Evolutionary conservation across 2,113 vertebrate genomes (phyloP), one percentile per base, ranked within the genome.

Genomic region (Oryzias melastigma): DNA sequence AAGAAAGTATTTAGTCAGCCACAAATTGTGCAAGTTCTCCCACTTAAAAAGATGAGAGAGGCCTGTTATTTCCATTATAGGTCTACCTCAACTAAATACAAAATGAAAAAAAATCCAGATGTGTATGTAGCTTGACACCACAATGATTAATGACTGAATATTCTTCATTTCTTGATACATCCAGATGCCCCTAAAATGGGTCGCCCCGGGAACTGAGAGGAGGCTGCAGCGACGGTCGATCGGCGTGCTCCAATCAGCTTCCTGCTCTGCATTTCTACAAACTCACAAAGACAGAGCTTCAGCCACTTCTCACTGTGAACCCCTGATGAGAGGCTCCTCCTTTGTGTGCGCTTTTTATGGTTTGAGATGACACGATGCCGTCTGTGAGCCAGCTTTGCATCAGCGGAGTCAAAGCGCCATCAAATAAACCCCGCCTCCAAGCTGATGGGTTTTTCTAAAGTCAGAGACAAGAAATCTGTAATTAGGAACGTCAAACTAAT

Each of bases 141-240:
- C 27, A 29, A n/a, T 5, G 27, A 5, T 35, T 12, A 35, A 13
- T 35, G 12, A 35, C 7, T 3, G 10, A 35, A 35, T 12, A 35
- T 8, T 79, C 7, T 77, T 77, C 13, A 78, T 55, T 56, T 14
- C 74, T 59, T 57, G 91, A 90, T 62, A 41, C 81, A 80, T 78
- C 78, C 81, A 56, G 90, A 93, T 15, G 40, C 50, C 67, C 55
- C 83, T 41, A 91, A 89, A 77, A 75, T 58, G 42, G 80, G 80
- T 35, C 81, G 86, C 5, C 52, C 84, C 19, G 75, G 90, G 65
- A 91, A 90, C 75, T 92, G 81, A 91, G 42, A 59, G 24, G 16
- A 41, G 22, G 10, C 47, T 49, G 58, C 62, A 48, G 25, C 17
- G 5, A 50, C 14, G 51, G 22, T 57, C 14, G 51, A 18, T 57